Evolutionary conservation across 37 sponge, comb jelly and placozoan species (phyloP).

Genomic region (Cliona cf. orientalis): DNA sequence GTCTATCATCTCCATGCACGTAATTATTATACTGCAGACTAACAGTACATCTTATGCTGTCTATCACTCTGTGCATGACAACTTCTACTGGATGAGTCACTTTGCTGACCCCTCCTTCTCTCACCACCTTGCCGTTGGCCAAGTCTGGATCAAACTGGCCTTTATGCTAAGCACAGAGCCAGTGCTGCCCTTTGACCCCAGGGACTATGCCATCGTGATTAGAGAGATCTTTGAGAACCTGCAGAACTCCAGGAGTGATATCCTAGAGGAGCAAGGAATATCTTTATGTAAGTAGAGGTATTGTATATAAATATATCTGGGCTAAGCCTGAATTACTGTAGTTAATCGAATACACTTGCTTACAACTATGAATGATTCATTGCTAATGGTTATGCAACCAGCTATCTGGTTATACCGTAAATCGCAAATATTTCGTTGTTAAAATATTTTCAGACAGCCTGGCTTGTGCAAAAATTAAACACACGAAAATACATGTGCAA

Average conservation of each 20-base stretch:
- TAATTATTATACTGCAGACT: not conserved
- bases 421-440: too few relatives aligned
- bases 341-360: too few relatives aligned
- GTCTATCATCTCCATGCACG: not conserved
- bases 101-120: constrained; percentile 63
- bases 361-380: too few relatives aligned
- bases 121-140: constrained; percentile 52
- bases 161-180: constrained; percentile 58
- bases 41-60: constrained; percentile 51
- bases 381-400: too few relatives aligned
- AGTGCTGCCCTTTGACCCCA: constrained; percentile 56
- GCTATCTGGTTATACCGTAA: too few relatives aligned
- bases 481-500: too few relatives aligned
- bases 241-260: constrained; percentile 11
- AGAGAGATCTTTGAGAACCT: constrained; percentile 15
- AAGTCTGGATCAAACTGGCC: constrained; percentile 57
- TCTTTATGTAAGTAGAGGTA: constrained; percentile 4
- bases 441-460: too few relatives aligned
- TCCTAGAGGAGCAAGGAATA: constrained; percentile 25
- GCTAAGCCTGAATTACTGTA: too few relatives aligned
- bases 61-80: constrained; percentile 84
- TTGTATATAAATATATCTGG: not conserved
- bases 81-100: constrained; percentile 60
- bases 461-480: too few relatives aligned
- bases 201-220: constrained; percentile 30